A percentile compares a stretch with the other conserved stretches of the same genome.
Evolutionary conservation across 2,888 invertebrate species (phyloP).

Genomic region (Napeogenes sylphis): DNA sequence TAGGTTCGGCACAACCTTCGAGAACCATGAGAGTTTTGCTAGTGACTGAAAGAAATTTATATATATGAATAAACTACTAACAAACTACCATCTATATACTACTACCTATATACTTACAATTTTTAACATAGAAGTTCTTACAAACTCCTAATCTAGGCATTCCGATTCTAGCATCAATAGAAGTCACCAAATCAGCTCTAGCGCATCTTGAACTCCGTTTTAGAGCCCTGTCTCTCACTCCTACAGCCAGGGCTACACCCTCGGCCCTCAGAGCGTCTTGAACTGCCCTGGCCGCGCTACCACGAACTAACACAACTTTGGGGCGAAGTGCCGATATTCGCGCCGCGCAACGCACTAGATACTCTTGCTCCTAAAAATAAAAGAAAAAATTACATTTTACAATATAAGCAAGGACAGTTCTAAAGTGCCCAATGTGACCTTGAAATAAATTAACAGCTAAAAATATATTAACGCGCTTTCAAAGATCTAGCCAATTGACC

Average conservation of each 20-base stretch:
- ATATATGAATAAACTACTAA: not conserved
- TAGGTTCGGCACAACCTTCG: slow-evolving; percentile 90
- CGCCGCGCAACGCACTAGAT: slow-evolving; percentile 89
- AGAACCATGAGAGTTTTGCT: slow-evolving; percentile 95
- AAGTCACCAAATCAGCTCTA: slow-evolving; percentile 89
- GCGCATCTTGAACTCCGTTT: slow-evolving; percentile 85
- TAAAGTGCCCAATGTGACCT: too few relatives aligned
- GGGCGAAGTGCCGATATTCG: slow-evolving; percentile 91
- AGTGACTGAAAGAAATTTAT: slow-evolving; percentile 61
- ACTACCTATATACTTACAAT: slow-evolving; percentile 28
- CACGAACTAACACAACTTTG: slow-evolving; percentile 92
- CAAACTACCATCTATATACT: not conserved
- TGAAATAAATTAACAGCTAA: too few relatives aligned
- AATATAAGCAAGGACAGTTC: too few relatives aligned
- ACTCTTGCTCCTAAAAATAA: slow-evolving; percentile 85
- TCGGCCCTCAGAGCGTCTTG: slow-evolving; percentile 88
- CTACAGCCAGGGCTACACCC: slow-evolving; percentile 88
- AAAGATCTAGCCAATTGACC: too few relatives aligned
- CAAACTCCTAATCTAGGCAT: slow-evolving; percentile 90
- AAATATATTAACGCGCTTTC: too few relatives aligned
- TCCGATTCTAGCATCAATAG: slow-evolving; percentile 91
- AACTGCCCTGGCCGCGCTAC: slow-evolving; percentile 90
- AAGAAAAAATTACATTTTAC: too few relatives aligned
- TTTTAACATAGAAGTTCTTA: slow-evolving; percentile 85
- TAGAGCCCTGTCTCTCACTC: slow-evolving; percentile 81